Conservation (phyloP, 1,140 invertebrate species). For the Bombus superbus region DNA sequence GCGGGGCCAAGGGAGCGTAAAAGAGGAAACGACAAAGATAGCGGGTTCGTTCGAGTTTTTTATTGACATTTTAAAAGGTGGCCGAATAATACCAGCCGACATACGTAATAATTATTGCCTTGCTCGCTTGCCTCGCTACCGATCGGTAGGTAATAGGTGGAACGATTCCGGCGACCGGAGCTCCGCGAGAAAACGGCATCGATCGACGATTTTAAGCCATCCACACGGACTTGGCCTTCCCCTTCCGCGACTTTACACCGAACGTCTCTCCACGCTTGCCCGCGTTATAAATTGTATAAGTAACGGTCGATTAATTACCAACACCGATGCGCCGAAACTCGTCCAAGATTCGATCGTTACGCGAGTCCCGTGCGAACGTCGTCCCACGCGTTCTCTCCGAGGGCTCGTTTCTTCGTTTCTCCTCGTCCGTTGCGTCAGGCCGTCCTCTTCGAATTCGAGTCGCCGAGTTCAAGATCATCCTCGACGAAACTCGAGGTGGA, state of each 20-base stretch:
- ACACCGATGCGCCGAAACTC: conserved; percentile 41
- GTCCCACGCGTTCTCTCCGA: not conserved
- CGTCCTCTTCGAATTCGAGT: too few species aligned
- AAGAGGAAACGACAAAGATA: conserved; percentile 64
- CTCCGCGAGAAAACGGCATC: conserved; percentile 44
- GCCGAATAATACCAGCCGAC: conserved; percentile 61
- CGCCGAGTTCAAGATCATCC: too few species aligned
- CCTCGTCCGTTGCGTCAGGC: not conserved
- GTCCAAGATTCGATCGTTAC: conserved; percentile 38
- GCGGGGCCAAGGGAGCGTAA: not conserved
- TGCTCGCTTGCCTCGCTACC: conserved; percentile 43
- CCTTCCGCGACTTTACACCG: not conserved
- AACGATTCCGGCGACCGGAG: conserved; percentile 27
- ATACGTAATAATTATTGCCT: conserved; percentile 68
- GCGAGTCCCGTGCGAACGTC: not conserved
- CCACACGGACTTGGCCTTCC: not conserved
- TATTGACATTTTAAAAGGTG: conserved; percentile 56
- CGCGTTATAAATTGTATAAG: conserved; percentile 54
- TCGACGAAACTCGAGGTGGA: not conserved
- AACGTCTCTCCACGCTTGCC: conserved; percentile 1
- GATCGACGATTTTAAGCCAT: conserved; percentile 56
- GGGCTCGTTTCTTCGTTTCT: not conserved
- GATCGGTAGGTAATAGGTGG: conserved; percentile 51
- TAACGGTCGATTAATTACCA: conserved; percentile 65
- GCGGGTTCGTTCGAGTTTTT: conserved; percentile 57